Conservation (phyloP, 2,888 invertebrate species). For the Andrena trimmerana region DNA sequence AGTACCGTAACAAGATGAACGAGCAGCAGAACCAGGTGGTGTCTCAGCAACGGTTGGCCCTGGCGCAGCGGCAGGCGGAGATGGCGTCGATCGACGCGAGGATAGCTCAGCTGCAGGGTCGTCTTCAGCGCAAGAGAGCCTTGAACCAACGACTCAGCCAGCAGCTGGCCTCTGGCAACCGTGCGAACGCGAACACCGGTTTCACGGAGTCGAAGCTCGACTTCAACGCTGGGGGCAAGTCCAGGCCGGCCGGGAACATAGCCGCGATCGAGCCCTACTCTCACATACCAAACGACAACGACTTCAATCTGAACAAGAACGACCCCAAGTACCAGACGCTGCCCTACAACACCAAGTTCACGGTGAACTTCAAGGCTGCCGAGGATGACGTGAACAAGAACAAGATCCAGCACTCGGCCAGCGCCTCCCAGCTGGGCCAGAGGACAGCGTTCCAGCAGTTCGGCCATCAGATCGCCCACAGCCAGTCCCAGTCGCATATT, state of each 20-base stretch:
- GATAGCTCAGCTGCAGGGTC: conserved; percentile 96
- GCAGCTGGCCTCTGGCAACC: conserved; percentile 85
- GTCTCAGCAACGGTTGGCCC: conserved; percentile 94
- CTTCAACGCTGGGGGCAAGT: conserved; percentile 79
- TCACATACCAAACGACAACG: conserved; percentile 90
- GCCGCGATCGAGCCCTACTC: conserved; percentile 96
- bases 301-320: conserved; percentile 92
- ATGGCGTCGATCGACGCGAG: conserved; percentile 96
- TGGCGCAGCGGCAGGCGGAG: conserved; percentile 96
- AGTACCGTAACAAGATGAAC: conserved; percentile 98
- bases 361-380: conserved; percentile 86
- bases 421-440: conserved; percentile 83
- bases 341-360: conserved; percentile 95
- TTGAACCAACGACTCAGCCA: conserved; percentile 91
- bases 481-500: conserved; percentile 83
- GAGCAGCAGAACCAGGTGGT: conserved; percentile 97
- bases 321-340: conserved; percentile 97
- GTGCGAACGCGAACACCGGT: conserved; percentile 57
- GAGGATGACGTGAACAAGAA: conserved; percentile 83
- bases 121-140: conserved; percentile 94
- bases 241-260: conserved; percentile 91
- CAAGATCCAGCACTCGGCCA: conserved; percentile 84
- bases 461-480: conserved; percentile 83
- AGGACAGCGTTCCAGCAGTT: conserved; percentile 81
- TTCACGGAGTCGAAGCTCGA: conserved; percentile 85